Evolutionary conservation across 2,797 vertebrate species (phyloP).

Genomic region (Argyrosomus regius): DNA sequence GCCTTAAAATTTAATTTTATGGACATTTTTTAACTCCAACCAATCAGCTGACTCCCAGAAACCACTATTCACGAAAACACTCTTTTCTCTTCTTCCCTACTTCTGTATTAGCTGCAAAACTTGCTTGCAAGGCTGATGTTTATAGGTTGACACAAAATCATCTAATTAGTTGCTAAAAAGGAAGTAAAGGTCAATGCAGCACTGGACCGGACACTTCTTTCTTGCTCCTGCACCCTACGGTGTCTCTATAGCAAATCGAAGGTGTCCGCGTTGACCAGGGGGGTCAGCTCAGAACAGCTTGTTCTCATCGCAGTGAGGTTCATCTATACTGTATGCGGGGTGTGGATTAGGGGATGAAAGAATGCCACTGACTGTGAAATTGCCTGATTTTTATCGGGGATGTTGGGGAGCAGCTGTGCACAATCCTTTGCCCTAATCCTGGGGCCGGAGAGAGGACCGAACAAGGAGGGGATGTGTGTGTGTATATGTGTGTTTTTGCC

Average conservation of each 20-base stretch:
- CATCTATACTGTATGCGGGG: constrained; percentile 80
- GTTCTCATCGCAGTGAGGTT: constrained; percentile 73
- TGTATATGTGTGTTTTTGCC: constrained; percentile 25
- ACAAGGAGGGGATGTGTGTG: constrained; percentile 49
- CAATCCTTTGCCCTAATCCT: constrained; percentile 85
- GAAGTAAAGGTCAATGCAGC: constrained; percentile 44
- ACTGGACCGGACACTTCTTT: constrained; percentile 5
- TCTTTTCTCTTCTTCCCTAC: not conserved
- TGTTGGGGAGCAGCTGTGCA: constrained; percentile 86
- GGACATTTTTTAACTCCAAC: constrained; percentile 5
- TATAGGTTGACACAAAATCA: not conserved
- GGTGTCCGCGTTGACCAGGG: constrained; percentile 60
- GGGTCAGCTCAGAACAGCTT: constrained; percentile 67
- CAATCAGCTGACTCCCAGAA: not conserved
- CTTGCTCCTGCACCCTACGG: constrained; percentile 13
- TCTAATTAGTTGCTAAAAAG: constrained; percentile 17
- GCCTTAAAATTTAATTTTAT: not conserved
- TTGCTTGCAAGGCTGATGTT: not conserved
- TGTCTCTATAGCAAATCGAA: constrained; percentile 56
- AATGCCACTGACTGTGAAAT: constrained; percentile 88
- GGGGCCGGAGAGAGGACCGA: constrained; percentile 68
- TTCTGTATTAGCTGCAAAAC: not conserved
- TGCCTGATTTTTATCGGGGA: constrained; percentile 87
- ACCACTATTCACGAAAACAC: not conserved
- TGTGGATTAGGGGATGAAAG: constrained; percentile 86